Conservation (phyloP, 2,113 vertebrate species). For the Proterorhinus semilunaris region DNA sequence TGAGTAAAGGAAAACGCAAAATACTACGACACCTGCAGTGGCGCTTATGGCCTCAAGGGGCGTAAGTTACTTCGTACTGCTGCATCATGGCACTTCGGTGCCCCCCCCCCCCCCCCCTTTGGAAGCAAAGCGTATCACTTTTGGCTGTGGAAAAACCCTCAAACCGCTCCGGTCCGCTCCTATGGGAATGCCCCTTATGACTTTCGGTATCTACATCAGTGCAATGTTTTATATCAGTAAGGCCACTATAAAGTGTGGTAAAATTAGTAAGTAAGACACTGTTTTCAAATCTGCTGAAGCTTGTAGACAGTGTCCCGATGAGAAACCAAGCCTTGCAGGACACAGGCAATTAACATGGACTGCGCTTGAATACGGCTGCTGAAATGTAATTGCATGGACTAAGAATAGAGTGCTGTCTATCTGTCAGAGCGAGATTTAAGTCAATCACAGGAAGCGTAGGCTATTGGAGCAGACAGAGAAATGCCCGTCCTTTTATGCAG, state of each 20-base stretch:
- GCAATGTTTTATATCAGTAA: not conserved
- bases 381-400: conserved; percentile 19
- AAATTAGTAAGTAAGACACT: not conserved
- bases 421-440: not conserved
- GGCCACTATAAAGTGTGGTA: not conserved
- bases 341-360: not conserved
- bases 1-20: too few relatives aligned
- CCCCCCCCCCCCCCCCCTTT: too few relatives aligned
- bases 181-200: too few relatives aligned
- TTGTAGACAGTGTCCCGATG: not conserved
- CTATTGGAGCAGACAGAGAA: not conserved
- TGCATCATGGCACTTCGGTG: too few relatives aligned
- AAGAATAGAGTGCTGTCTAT: conserved; percentile 21
- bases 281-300: not conserved
- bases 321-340: not conserved
- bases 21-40: too few relatives aligned
- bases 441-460: not conserved
- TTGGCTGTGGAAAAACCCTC: too few relatives aligned
- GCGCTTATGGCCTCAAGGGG: too few relatives aligned
- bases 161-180: too few relatives aligned
- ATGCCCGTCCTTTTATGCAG: conserved; percentile 11
- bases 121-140: too few relatives aligned
- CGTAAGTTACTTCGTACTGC: too few relatives aligned
- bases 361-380: conserved; percentile 9
- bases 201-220: too few relatives aligned